Evolutionary conservation across 1,140 invertebrate genomes (phyloP).

Genomic region (Drosophila leontia): DNA sequence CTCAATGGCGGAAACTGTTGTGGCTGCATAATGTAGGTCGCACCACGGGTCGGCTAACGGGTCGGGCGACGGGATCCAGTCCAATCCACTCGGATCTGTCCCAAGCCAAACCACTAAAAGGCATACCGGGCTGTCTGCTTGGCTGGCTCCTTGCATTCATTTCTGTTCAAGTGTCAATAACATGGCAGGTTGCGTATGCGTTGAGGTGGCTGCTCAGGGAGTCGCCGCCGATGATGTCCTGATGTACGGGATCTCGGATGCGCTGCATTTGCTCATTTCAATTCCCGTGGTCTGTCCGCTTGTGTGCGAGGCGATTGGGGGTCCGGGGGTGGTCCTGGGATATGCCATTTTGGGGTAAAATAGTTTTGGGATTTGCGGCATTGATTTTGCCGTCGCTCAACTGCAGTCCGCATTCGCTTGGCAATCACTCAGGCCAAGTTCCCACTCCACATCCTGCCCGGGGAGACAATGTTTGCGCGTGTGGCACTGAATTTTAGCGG

Average conservation of each 20-base stretch:
- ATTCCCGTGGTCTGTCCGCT: slow-evolving; percentile 58
- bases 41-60: slow-evolving; percentile 35
- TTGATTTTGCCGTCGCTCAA: slow-evolving; percentile 77
- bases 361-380: slow-evolving; percentile 81
- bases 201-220: slow-evolving; percentile 42
- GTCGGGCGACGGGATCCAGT: slow-evolving; percentile 5
- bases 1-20: slow-evolving; percentile 92
- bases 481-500: slow-evolving; percentile 45
- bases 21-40: slow-evolving; percentile 94
- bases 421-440: slow-evolving; percentile 67
- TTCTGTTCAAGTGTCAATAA: slow-evolving; percentile 81
- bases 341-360: slow-evolving; percentile 65
- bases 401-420: slow-evolving; percentile 53
- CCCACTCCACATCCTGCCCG: background rate
- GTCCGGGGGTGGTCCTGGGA: slow-evolving; percentile 10
- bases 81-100: slow-evolving; percentile 17
- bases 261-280: slow-evolving; percentile 75
- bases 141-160: slow-evolving; percentile 63
- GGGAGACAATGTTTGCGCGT: slow-evolving; percentile 15
- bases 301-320: background rate
- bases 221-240: slow-evolving; percentile 39
- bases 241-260: slow-evolving; percentile 37
- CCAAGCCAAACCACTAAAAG: slow-evolving; percentile 20
- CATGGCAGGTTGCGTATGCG: slow-evolving; percentile 74
- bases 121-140: slow-evolving; percentile 60